Evolutionary conservation across 2,797 vertebrate genomes (phyloP), one percentile per base, ranked within the genome.

Genomic region (Gobionotothen gibberifrons): DNA sequence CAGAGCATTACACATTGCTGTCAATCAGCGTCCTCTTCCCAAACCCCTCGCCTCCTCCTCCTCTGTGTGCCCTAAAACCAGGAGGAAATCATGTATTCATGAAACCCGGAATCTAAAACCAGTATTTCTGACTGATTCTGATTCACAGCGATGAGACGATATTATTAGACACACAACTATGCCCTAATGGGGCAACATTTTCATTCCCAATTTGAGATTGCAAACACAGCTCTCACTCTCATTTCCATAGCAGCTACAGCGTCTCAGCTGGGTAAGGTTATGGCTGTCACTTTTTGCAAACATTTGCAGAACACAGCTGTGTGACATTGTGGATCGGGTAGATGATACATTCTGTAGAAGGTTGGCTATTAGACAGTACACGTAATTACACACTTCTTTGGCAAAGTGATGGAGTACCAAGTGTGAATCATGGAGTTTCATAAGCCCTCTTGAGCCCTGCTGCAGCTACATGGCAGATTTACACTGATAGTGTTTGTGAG

Each of bases 81-180:
- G 79, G 79, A 85, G 81, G 85, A 90, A 89, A 94, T 93, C 69
- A 91, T 93, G 91, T 93, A 93, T 94, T 92, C 92, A 93, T 92
- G 90, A 90, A 78, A 82, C 69, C 65, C 77, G 12, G 84, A 87
- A 87, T 89, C 87, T 81, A 80, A 89, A 90, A 85, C 69, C 76
- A 81, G 81, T 56, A 82, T 87, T 85, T 88, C 74, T 87, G 82
- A 72, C 85, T 74, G 82, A 83, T 74, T 83, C 72, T 72, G 85
- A 89, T 85, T 90, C 85, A 73, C 75, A 68, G 85, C 65, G 79
- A 79, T 76, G 76, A 81, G 76, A 74, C 60, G 84, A 81, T 92
- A 92, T 92, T 92, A 92, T 91, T 92, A 92, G 88, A 87, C 62
- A 8, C 84, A 79, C 83, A 78, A 68, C 83, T 76, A 53, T 73